Evolutionary conservation across 2,113 vertebrate species (phyloP).

Genomic region (Chionis minor): DNA sequence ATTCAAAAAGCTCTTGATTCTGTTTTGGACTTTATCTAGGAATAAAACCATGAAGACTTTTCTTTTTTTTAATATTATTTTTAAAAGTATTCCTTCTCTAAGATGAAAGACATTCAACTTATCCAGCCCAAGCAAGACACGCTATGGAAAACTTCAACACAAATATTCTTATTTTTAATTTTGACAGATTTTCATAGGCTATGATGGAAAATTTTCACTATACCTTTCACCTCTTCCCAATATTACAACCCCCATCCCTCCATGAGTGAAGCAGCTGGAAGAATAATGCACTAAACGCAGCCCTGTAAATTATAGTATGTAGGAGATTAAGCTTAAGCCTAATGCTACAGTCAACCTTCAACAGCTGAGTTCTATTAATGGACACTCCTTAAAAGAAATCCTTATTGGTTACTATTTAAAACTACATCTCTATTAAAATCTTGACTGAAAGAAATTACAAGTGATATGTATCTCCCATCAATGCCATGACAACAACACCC

Average conservation of each 20-base stretch:
- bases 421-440: conserved; percentile 68
- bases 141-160: not conserved
- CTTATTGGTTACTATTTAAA: conserved; percentile 74
- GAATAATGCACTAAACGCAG: conserved; percentile 13
- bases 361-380: conserved; percentile 78
- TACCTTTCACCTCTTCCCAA: not conserved
- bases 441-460: conserved; percentile 61
- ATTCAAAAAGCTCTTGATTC: not conserved
- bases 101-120: not conserved
- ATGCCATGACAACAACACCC: not conserved
- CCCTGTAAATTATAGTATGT: conserved; percentile 66
- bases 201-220: not conserved
- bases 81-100: not conserved
- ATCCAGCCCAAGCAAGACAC: not conserved
- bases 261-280: conserved; percentile 27
- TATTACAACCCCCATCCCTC: conserved; percentile 36
- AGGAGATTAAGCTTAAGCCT: conserved; percentile 77
- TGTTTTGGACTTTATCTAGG: not conserved
- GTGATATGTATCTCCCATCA: not conserved
- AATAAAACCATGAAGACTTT: not conserved
- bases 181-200: not conserved
- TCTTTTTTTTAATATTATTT: not conserved
- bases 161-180: not conserved
- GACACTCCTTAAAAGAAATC: conserved; percentile 64
- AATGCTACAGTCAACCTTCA: conserved; percentile 70